Evolutionary conservation across 2,888 invertebrate species (phyloP), one percentile per base, ranked within the genome.

Genomic region (Leptinotarsa juncta): DNA sequence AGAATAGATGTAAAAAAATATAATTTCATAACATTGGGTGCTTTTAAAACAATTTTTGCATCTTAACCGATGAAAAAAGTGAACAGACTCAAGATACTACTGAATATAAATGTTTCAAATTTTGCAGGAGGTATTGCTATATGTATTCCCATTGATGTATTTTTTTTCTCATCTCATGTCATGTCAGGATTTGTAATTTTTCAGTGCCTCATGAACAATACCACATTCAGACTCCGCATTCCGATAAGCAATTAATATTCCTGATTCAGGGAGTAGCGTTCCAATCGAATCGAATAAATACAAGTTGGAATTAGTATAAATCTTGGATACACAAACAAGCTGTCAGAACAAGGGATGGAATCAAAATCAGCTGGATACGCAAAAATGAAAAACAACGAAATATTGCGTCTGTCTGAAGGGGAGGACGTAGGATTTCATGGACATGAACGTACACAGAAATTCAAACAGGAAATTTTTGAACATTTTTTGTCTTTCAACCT

Each of bases 341-440:
- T 57, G 57, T 57, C 57, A 57, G 57, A 57, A 57, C 57, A 57
- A 57, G 12, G 57, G 57, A 57, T 12, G 57, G 23, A 57, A 57
- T 18, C 20, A 23, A 23, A 57, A 57, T 55, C 57, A 57, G 18
- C 12, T 10, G 57, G 23, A 57, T 55, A 57, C 32, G 32, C 32
- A 32, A 53, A 53, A 53, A 53, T 3, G 10, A 53, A 53, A 53
- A 53, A 7, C n/a, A 53, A 53, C 53, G 53, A n/a, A n/a, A 51
- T 51, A 18, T 53, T 53, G 53, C 10, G n/a, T n/a, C 10, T n/a
- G 53, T 18, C 18, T 18, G 1, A 18, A 53, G 10, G 53, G 53
- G 18, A 53, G 18, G 1, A 32, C 32, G 32, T 32, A 18, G 32
- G 1, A 32, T 32, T 32, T 7, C 7, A 32, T 26, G 7, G 7